Evolutionary conservation across 2,888 invertebrate genomes (phyloP), one percentile per base, ranked within the genome.

Genomic region (Agrochola lota): DNA sequence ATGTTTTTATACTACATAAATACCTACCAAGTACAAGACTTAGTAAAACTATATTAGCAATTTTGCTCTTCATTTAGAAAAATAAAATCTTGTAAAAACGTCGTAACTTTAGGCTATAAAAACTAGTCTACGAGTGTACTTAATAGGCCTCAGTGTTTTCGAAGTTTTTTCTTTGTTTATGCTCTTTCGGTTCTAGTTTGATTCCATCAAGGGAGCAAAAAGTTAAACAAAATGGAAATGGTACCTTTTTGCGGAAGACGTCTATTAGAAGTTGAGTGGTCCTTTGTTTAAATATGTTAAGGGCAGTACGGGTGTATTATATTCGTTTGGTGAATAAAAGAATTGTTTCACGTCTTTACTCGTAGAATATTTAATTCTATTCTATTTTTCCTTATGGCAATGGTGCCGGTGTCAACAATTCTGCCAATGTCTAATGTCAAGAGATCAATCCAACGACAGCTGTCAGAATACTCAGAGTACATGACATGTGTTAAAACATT

Each of bases 111-210:
- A 4, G 12, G 9, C 3, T 20, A 60, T 69, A 73, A 49, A 64
- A 71, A 64, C 23, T 60, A 30, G 43, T 68, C 52, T 73, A 30
- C 43, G 68, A 35, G 40, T 78, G 49, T 78, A 77, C 77, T 26
- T 9, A n/a, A 30, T 68, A 64, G 57, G 67, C 67, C 43, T 78
- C 49, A 63, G 52, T 78, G 59, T 74, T 62, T 73, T 77, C 35
- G 43, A 76, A 76, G 49, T 69, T 81, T 74, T 30, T 59, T 57
- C 17, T 82, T 70, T 77, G 63, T 73, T 70, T 59, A 52, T 20
- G 35, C 43, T 73, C 43, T 67, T 75, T 84, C 15, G 59, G 26
- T 52, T 67, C 20, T 60, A 71, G 40, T 76, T 68, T 57, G 67
- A 62, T 30, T 11, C 70, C 63, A 40, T 71, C 12, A 72, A 40